Evolutionary conservation across 2,888 invertebrate species (phyloP).

Genomic region (Acronicta psi): DNA sequence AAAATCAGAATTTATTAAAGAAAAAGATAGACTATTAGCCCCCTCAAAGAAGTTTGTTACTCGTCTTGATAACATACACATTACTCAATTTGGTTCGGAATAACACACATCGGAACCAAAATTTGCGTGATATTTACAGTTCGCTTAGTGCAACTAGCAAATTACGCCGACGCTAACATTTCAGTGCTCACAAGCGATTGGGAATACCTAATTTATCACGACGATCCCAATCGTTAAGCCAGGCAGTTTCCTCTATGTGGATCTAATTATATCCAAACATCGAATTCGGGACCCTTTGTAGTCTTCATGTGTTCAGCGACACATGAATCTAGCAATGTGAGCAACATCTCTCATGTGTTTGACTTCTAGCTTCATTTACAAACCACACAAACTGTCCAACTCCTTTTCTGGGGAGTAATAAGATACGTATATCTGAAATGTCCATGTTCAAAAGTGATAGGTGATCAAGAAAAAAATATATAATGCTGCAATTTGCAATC

Average conservation of each 20-base stretch:
- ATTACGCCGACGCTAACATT: conserved; percentile 3
- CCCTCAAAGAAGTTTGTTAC: no score
- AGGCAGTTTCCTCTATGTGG: not conserved
- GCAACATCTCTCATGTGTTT: conserved; percentile 8
- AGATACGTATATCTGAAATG: no score
- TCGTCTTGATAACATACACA: no score
- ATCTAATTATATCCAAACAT: conserved; percentile 14
- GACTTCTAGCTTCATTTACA: not conserved
- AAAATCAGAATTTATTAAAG: no score
- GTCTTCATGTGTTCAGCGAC: conserved; percentile 7
- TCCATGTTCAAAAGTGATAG: no score
- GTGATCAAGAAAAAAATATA: no score
- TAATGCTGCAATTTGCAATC: no score
- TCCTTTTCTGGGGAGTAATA: no score
- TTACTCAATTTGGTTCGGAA: not conserved
- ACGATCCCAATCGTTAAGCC: conserved; percentile 21
- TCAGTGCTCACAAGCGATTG: conserved; percentile 15
- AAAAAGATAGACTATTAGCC: no score
- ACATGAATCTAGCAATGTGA: conserved; percentile 8
- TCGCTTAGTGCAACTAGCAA: not conserved
- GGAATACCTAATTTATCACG: conserved; percentile 1
- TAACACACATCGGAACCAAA: not conserved
- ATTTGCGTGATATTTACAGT: not conserved
- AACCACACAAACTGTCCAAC: not conserved
- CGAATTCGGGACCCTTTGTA: conserved; percentile 33